Evolutionary conservation across 2,888 invertebrate species (phyloP).

Genomic region (Habroteleia sp.): DNA sequence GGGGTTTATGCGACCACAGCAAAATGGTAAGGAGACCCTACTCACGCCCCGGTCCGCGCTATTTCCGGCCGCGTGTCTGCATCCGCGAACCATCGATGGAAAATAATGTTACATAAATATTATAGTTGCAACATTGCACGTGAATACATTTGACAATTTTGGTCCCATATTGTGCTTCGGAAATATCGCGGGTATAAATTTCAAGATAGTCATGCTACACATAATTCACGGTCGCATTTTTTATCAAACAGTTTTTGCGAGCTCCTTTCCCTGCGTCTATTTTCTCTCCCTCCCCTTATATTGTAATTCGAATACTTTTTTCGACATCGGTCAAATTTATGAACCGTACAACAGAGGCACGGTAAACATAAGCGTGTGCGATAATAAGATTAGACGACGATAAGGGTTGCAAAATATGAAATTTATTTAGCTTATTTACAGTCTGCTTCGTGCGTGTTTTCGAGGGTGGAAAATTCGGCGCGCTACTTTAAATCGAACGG

Average conservation of each 20-base stretch:
- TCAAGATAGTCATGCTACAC: conserved; percentile 39
- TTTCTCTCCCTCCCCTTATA: conserved; percentile 22
- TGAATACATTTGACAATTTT: conserved; percentile 56
- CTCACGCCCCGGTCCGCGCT: conserved; percentile 14
- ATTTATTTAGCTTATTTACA: too few relatives aligned
- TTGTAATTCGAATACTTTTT: conserved; percentile 32
- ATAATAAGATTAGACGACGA: too few relatives aligned
- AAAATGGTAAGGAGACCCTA: conserved; percentile 52
- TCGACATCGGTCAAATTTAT: conserved; percentile 20
- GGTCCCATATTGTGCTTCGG: conserved; percentile 37
- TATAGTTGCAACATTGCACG: conserved; percentile 54
- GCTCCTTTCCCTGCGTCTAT: conserved; percentile 5
- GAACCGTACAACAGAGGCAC: too few relatives aligned
- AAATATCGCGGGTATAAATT: conserved; percentile 46
- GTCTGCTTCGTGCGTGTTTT: too few relatives aligned
- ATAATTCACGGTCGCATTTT: conserved; percentile 27
- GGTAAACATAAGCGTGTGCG: too few relatives aligned
- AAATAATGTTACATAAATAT: conserved; percentile 60
- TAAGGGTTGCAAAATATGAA: too few relatives aligned
- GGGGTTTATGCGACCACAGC: conserved; percentile 44
- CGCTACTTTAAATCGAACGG: too few relatives aligned
- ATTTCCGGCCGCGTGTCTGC: conserved; percentile 35
- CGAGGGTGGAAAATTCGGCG: too few relatives aligned
- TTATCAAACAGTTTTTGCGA: too few relatives aligned
- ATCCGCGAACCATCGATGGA: conserved; percentile 35